These are phyloP conservation scores for Graphium colonna DNA, from an alignment of 2,888 invertebrate genomes.

Conservation along the genomic window DNA sequence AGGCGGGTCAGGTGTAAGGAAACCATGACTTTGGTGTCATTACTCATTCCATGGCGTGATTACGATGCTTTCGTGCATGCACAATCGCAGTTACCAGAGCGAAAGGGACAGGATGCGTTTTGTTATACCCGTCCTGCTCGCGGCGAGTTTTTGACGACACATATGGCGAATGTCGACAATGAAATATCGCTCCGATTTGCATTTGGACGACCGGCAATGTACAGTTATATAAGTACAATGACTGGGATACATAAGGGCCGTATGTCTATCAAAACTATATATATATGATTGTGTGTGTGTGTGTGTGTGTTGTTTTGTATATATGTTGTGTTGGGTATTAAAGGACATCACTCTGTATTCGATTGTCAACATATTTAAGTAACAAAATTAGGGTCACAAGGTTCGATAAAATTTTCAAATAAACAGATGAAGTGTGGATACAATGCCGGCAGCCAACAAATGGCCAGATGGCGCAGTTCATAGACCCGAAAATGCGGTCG, in stretches of 20 bases:
- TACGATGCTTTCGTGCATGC: constrained; percentile 47
- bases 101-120: constrained; percentile 25
- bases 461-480: no score
- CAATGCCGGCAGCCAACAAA: no score
- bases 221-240: constrained; percentile 48
- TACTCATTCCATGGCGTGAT: constrained; percentile 40
- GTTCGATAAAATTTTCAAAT: no score
- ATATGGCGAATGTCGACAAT: constrained; percentile 19
- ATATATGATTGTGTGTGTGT: no score
- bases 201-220: constrained; percentile 34
- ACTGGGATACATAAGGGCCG: constrained; percentile 31
- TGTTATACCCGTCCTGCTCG: constrained; percentile 9
- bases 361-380: no score
- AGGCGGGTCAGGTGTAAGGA: constrained; percentile 35
- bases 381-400: no score
- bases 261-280: constrained; percentile 17
- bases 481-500: no score
- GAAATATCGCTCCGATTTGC: constrained; percentile 27
- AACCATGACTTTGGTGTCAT: constrained; percentile 52
- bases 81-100: constrained; percentile 37
- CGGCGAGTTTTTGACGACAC: constrained; percentile 11
- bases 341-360: no score
- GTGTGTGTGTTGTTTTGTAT: no score
- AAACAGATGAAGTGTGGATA: no score
- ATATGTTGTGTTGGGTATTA: neutral